Evolutionary conservation across 2,797 vertebrate species (phyloP).

Genomic region (Xenopus petersii): DNA sequence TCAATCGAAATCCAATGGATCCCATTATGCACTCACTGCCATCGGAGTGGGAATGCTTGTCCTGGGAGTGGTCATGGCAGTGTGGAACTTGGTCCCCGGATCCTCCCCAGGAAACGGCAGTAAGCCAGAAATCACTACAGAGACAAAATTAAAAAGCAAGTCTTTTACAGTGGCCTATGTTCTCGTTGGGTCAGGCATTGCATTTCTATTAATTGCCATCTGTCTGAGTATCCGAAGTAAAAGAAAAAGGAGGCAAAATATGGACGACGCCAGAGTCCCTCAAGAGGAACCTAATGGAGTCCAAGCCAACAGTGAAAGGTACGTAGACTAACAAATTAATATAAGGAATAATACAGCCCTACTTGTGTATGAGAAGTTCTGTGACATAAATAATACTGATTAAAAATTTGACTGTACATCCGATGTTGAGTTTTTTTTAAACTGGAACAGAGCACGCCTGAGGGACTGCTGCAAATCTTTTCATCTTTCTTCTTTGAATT

Average conservation of each 20-base stretch:
- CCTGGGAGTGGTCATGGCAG: slow-evolving; percentile 89
- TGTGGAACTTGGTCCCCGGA: slow-evolving; percentile 87
- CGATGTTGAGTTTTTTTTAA: not conserved
- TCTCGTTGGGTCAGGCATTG: slow-evolving; percentile 76
- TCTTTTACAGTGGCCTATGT: slow-evolving; percentile 87
- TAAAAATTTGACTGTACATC: too few species aligned
- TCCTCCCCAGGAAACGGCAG: slow-evolving; percentile 59
- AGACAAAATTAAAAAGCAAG: slow-evolving; percentile 64
- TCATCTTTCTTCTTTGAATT: not conserved
- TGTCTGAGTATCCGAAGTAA: slow-evolving; percentile 80
- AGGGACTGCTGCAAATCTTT: slow-evolving; percentile 1
- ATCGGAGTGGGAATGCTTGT: slow-evolving; percentile 88
- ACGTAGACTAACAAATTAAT: slow-evolving; percentile 27
- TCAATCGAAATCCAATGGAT: slow-evolving; percentile 70
- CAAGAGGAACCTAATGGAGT: not conserved
- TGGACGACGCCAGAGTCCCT: slow-evolving; percentile 51
- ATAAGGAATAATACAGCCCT: too few species aligned
- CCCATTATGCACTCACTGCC: slow-evolving; percentile 89
- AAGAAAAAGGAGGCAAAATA: slow-evolving; percentile 55
- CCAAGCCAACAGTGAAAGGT: slow-evolving; percentile 65
- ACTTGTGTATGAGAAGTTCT: not conserved
- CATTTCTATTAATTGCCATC: slow-evolving; percentile 81
- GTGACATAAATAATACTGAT: too few species aligned
- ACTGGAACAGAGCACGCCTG: not conserved
- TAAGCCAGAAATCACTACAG: slow-evolving; percentile 32